A percentile compares a stretch with the other conserved stretches of the same genome.
These are phyloP conservation scores for Corapipo altera DNA, from an alignment of 2,113 vertebrate genomes.

Conservation along the genomic window DNA sequence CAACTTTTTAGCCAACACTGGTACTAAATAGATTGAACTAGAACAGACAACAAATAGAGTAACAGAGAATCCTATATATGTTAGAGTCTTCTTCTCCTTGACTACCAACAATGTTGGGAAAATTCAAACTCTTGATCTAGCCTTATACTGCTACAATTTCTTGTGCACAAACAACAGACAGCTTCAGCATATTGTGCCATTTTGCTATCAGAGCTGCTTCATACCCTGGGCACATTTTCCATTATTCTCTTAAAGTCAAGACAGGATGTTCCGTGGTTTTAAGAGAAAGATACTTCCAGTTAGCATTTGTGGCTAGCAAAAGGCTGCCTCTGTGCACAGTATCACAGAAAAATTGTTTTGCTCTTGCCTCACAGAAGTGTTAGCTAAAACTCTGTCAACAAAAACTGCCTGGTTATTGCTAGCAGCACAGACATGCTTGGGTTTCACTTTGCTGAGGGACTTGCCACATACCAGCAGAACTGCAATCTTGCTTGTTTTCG, in stretches of 20 bases:
- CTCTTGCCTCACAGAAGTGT: not conserved
- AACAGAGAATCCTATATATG: not conserved
- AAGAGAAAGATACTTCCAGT: not conserved
- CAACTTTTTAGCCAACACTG: fast-evolving
- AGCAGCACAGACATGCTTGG: not conserved
- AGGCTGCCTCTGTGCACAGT: not conserved
- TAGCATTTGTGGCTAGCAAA: not conserved
- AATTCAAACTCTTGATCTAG: not conserved
- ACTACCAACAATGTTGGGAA: not conserved
- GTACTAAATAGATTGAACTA: not conserved
- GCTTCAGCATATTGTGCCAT: not conserved
- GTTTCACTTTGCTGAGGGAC: not conserved
- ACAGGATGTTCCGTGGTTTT: not conserved
- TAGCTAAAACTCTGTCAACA: not conserved
- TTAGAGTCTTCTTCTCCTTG: not conserved
- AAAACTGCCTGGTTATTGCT: constrained; percentile 5
- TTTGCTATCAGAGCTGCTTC: not conserved
- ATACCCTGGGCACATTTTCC: not conserved
- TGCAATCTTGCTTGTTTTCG: not conserved
- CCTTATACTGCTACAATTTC: not conserved
- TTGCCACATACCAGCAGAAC: not conserved
- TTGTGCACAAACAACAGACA: not conserved
- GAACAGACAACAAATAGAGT: fast-evolving
- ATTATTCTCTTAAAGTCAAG: not conserved
- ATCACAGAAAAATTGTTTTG: not conserved